These are phyloP conservation scores for Ptychoptera albimana DNA, from an alignment of 2,888 invertebrate genomes.

Conservation along the genomic window DNA sequence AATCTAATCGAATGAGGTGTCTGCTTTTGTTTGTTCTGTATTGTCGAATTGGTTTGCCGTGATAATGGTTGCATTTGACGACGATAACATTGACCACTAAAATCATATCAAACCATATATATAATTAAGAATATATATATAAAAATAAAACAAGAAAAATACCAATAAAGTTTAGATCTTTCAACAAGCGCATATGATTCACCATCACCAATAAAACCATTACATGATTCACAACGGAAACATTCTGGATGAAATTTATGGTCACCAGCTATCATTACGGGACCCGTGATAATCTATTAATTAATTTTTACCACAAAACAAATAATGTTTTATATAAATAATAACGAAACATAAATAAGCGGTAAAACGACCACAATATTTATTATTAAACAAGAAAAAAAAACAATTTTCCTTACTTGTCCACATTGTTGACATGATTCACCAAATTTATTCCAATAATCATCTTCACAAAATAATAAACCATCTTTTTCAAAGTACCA, in stretches of 20 bases:
- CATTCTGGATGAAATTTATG: conserved; percentile 95
- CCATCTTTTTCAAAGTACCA: conserved; percentile 94
- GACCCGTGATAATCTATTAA: conserved; percentile 45
- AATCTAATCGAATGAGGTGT: conserved; percentile 71
- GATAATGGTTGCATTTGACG: conserved; percentile 38
- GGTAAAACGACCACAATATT: conserved; percentile 1
- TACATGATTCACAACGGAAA: conserved; percentile 72
- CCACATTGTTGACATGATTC: conserved; percentile 81
- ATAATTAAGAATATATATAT: conserved; percentile 2
- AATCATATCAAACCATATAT: conserved; percentile 12
- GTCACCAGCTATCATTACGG: conserved; percentile 88
- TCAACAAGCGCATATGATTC: conserved; percentile 88
- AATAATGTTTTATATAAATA: background rate
- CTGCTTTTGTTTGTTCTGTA: conserved; percentile 20
- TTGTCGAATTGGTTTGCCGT: conserved; percentile 8
- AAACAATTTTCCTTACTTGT: conserved; percentile 36
- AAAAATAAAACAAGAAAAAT: conserved; percentile 15
- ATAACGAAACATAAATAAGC: background rate
- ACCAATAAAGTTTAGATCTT: conserved; percentile 77
- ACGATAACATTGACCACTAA: conserved; percentile 62
- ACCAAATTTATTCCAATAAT: conserved; percentile 78
- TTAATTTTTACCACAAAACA: conserved; percentile 8
- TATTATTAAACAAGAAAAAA: conserved; percentile 4
- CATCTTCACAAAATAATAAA: conserved; percentile 70
- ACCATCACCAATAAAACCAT: conserved; percentile 75